phyloP scores from a whole-genome alignment of 53 echinoderm and acorn worm genomes.

The Echinometra lucunter region DNA sequence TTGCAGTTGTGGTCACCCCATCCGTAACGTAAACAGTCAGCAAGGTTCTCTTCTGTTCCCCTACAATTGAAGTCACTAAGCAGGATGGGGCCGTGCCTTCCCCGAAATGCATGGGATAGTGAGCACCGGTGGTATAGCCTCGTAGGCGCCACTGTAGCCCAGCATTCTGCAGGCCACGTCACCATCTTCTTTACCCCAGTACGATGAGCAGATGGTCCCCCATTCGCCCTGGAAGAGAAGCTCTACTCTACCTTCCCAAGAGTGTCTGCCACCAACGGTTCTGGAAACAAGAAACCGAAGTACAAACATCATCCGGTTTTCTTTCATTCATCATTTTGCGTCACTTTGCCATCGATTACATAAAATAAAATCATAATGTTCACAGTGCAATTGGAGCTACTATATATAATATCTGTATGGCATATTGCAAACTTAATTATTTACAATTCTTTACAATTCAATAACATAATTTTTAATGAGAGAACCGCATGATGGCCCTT shows the following conservation, averaged over 20 bases:
- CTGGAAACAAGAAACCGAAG: not conserved
- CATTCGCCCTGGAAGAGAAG: not conserved
- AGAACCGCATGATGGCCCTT: too few species aligned
- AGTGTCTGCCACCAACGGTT: not conserved
- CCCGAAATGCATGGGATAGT: not conserved
- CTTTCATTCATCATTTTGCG: too few species aligned
- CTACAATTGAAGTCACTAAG: not conserved
- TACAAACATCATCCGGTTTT: too few species aligned
- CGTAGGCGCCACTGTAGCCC: slow-evolving; percentile 4
- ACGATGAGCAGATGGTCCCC: not conserved
- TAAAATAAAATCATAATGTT: too few species aligned
- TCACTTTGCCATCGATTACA: too few species aligned
- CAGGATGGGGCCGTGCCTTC: not conserved
- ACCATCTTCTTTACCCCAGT: not conserved
- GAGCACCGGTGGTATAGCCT: not conserved
- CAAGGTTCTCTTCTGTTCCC: not conserved
- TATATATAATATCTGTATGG: too few species aligned
- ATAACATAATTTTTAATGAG: too few species aligned
- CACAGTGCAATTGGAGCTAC: too few species aligned
- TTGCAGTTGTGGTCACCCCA: slow-evolving; percentile 9
- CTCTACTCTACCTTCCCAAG: slow-evolving; percentile 32
- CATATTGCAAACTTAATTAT: too few species aligned
- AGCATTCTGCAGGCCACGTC: slow-evolving; percentile 48
- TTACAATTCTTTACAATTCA: too few species aligned
- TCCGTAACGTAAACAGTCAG: not conserved